Evolutionary conservation across 2,888 invertebrate species (phyloP).

Genomic region (Hemistola chrysoprasaria): DNA sequence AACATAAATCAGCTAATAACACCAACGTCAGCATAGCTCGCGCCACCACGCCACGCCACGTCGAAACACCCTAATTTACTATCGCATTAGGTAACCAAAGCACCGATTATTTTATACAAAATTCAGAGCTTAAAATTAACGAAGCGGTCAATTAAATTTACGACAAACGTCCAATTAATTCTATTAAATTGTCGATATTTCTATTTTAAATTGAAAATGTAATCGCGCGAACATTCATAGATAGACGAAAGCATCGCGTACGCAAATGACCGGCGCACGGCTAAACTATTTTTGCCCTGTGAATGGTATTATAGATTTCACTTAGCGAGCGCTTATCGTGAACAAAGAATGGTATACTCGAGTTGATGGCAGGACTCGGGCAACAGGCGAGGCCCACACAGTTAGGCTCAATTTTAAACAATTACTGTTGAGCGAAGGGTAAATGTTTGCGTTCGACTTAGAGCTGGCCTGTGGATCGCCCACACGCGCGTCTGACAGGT

Average conservation of each 20-base stretch:
- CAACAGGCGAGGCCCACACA: slow-evolving; percentile 77
- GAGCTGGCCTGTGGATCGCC: slow-evolving; percentile 64
- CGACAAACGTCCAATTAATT: slow-evolving; percentile 49
- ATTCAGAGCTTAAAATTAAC: slow-evolving; percentile 56
- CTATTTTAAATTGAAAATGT: slow-evolving; percentile 45
- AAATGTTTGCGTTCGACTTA: slow-evolving; percentile 81
- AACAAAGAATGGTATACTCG: slow-evolving; percentile 57
- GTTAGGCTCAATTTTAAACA: slow-evolving; percentile 82
- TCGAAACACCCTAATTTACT: slow-evolving; percentile 71
- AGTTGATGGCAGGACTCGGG: slow-evolving; percentile 55
- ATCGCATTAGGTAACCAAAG: slow-evolving; percentile 56
- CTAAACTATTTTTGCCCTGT: no score
- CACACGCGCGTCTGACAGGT: slow-evolving; percentile 80
- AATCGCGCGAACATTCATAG: slow-evolving; percentile 23
- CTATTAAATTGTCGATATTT: slow-evolving; percentile 50
- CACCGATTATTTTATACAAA: slow-evolving; percentile 57
- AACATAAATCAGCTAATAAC: slow-evolving; percentile 54
- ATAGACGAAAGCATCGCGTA: background rate
- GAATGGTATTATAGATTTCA: slow-evolving; percentile 31
- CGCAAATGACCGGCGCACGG: no score
- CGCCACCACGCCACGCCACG: slow-evolving; percentile 42
- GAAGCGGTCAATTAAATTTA: slow-evolving; percentile 56
- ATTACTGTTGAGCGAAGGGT: slow-evolving; percentile 79
- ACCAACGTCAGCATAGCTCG: slow-evolving; percentile 45
- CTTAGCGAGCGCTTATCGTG: slow-evolving; percentile 59